Evolutionary conservation across 2,888 invertebrate species (phyloP).

Genomic region (Buathra laborator): DNA sequence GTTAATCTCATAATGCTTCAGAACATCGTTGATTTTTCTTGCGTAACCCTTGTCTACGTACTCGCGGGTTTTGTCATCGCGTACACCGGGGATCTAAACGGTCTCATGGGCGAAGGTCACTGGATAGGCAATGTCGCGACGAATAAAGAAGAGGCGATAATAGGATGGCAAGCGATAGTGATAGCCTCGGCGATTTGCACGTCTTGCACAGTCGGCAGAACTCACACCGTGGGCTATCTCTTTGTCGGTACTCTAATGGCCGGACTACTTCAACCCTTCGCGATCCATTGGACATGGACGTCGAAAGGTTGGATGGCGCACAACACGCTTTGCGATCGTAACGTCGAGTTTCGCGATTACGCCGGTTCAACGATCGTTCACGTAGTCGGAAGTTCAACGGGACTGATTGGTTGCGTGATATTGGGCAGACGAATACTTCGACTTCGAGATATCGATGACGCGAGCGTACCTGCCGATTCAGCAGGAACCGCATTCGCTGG

Average conservation of each 20-base stretch:
- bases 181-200: slow-evolving; percentile 81
- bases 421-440: slow-evolving; percentile 82
- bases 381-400: slow-evolving; percentile 79
- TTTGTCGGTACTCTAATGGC: slow-evolving; percentile 76
- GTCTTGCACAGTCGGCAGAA: slow-evolving; percentile 79
- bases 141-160: slow-evolving; percentile 75
- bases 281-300: slow-evolving; percentile 83
- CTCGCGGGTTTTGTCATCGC: slow-evolving; percentile 80
- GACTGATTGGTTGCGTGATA: slow-evolving; percentile 79
- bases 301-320: slow-evolving; percentile 81
- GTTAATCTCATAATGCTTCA: slow-evolving; percentile 82
- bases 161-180: slow-evolving; percentile 80
- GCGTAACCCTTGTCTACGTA: slow-evolving; percentile 78
- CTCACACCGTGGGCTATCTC: slow-evolving; percentile 77
- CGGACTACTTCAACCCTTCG: slow-evolving; percentile 79
- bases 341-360: slow-evolving; percentile 79
- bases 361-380: slow-evolving; percentile 81
- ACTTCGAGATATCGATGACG: slow-evolving; percentile 80
- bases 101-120: slow-evolving; percentile 75
- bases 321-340: slow-evolving; percentile 69
- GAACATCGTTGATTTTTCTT: slow-evolving; percentile 81
- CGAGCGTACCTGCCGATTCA: slow-evolving; percentile 80
- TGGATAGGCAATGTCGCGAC: slow-evolving; percentile 75
- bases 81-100: slow-evolving; percentile 77
- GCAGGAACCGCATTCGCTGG: slow-evolving; percentile 80